Conservation (phyloP, 2,113 vertebrate species). For the Oncorhynchus kisutch region DNA sequence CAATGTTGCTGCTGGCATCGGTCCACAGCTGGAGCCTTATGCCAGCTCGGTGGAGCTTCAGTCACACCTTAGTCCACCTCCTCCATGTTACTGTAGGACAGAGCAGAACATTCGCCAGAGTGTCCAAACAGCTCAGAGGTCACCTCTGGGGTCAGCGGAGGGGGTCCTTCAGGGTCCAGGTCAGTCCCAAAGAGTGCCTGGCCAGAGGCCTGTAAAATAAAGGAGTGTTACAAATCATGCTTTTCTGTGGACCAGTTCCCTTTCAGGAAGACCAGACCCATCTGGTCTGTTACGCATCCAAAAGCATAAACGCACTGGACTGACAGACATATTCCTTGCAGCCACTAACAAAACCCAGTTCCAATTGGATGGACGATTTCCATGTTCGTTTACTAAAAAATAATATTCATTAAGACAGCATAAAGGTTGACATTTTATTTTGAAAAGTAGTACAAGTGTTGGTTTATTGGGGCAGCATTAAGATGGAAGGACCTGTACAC, state of each 20-base stretch:
- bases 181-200: conserved; percentile 80
- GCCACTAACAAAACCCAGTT: not conserved
- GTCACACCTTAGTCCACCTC: conserved; percentile 84
- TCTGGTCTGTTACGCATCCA: not conserved
- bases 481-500: conserved; percentile 35
- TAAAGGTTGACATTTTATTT: conserved; percentile 52
- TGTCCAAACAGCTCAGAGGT: conserved; percentile 80
- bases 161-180: conserved; percentile 83
- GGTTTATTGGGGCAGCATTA: conserved; percentile 42
- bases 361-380: not conserved
- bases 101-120: conserved; percentile 78
- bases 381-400: conserved; percentile 16
- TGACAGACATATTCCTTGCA: not conserved
- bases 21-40: conserved; percentile 10
- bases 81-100: conserved; percentile 98
- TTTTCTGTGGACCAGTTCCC: not conserved
- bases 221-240: conserved; percentile 56
- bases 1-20: not conserved
- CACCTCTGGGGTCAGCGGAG: conserved; percentile 79
- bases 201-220: conserved; percentile 91
- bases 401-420: conserved; percentile 15
- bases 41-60: not conserved
- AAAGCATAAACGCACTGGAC: not conserved
- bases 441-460: conserved; percentile 35
- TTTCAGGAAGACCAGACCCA: not conserved